Evolutionary conservation across 2,888 invertebrate species (phyloP).

Genomic region (Pachymerium ferrugineum): DNA sequence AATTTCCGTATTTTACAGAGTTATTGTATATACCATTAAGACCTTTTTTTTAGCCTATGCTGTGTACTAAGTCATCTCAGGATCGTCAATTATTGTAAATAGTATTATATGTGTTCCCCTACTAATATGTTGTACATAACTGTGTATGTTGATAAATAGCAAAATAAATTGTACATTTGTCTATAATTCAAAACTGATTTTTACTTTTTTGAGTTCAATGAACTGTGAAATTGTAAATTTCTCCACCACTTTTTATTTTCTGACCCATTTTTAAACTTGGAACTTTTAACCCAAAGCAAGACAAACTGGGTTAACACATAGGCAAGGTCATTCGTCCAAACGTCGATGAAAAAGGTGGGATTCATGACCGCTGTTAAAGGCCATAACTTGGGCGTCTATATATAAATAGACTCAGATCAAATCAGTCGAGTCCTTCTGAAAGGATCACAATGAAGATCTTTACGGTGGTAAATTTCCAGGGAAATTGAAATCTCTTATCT

Average conservation of each 20-base stretch:
- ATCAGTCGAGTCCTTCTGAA: no score
- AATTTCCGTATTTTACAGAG: neutral
- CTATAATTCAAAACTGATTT: neutral
- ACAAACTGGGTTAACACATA: neutral
- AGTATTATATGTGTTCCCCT: no score
- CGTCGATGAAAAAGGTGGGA: neutral
- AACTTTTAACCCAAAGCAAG: no score
- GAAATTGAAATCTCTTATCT: no score
- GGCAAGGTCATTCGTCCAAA: slow-evolving; percentile 6
- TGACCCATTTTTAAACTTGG: neutral
- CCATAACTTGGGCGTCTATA: neutral
- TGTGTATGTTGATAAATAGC: no score
- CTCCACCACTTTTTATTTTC: neutral
- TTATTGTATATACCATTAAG: neutral
- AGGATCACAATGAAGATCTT: no score
- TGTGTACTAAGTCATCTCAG: neutral
- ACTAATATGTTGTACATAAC: no score
- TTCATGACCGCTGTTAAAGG: neutral
- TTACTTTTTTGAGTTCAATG: neutral
- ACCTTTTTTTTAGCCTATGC: neutral
- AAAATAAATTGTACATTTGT: neutral
- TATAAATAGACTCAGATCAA: neutral
- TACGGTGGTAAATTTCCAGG: no score
- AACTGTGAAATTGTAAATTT: neutral
- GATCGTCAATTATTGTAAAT: neutral